Base-by-base conservation (phyloP, 2,888 invertebrate species). In the Cephus sareptanus region DNA sequence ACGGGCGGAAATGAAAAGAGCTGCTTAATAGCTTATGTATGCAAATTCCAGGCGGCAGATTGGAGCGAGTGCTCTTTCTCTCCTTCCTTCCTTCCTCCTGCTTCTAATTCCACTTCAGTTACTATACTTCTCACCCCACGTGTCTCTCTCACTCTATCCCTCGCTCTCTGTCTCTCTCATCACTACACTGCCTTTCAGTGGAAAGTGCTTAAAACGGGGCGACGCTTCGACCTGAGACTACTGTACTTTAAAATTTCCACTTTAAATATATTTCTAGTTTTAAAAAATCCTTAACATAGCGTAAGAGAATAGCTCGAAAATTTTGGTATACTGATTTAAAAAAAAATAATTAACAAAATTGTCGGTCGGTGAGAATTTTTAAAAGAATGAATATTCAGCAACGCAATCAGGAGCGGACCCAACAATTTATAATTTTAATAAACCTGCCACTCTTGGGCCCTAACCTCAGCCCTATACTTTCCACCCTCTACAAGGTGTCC, bases 1-100 rank as follows among this genome's bases (percentile, higher is more conserved):
- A 91, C 91, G 90, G 87, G 91, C 90, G 91, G 91, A 91, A 91
- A 91, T 91, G 91, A 91, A 91, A 91, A 91, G 91, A 91, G 91
- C 90, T 91, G 89, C 89, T 91, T 91, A 91, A 91, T 91, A 91
- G 91, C 88, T 91, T 91, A 90, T 90, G 88, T 90, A 91, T 91
- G 91, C 90, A 91, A 91, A 91, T 91, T 80, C 82, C 77, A 76
- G 80, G 87, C 86, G 85, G 90, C 90, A 90, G 90, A 90, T 90
- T 90, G 90, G 88, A 84, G 85, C 83, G 90, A 90, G 87, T 89
- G 87, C 89, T 86, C 80, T 74, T 76, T 56, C 40, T 56, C 40
- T 56, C 40, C 40, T 56, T 56, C 40, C 40, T 40, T 40, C 40
- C 71, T 31, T 33, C 71, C 71, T 33, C 30, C 31, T 34, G 71